Percentiles rank a stretch among this genome's conserved stretches.
phyloP scores from a whole-genome alignment of 2,888 invertebrate genomes.

The Lasioglossum morio region DNA sequence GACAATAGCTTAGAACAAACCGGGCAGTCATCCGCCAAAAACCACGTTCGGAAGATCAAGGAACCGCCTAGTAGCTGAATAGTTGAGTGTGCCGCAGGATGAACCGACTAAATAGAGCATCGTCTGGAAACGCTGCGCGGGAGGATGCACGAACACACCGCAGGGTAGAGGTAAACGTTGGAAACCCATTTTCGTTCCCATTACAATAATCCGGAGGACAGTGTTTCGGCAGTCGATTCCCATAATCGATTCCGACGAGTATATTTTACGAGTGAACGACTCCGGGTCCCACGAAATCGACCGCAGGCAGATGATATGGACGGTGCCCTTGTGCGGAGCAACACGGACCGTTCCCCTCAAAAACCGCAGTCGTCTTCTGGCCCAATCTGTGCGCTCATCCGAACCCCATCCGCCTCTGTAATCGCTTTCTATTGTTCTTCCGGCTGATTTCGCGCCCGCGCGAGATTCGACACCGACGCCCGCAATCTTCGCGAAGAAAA shows the following conservation, averaged over 20 bases:
- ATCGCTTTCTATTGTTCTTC: constrained; percentile 71
- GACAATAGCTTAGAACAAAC: background rate
- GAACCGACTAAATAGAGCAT: background rate
- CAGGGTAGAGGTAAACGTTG: background rate
- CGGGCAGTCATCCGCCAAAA: background rate
- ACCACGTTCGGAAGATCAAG: background rate
- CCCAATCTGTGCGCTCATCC: constrained; percentile 43
- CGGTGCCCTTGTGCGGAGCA: constrained; percentile 14
- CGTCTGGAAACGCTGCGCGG: background rate
- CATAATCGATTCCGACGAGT: constrained; percentile 31
- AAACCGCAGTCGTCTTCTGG: constrained; percentile 60
- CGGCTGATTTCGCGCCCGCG: constrained; percentile 68
- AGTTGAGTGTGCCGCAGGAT: background rate
- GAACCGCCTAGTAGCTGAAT: background rate
- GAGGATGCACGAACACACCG: background rate
- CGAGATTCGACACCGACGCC: constrained; percentile 59
- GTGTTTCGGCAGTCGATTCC: constrained; percentile 2
- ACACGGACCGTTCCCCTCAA: constrained; percentile 36
- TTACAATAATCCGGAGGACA: background rate
- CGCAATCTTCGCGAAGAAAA: constrained; percentile 66
- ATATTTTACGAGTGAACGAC: constrained; percentile 24
- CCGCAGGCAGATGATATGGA: constrained; percentile 13
- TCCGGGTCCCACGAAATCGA: background rate
- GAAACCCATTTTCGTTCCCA: constrained; percentile 2
- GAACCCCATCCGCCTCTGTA: constrained; percentile 55